Conservation (phyloP, 2,797 vertebrate genomes). For the Vespertilio murinus region DNA sequence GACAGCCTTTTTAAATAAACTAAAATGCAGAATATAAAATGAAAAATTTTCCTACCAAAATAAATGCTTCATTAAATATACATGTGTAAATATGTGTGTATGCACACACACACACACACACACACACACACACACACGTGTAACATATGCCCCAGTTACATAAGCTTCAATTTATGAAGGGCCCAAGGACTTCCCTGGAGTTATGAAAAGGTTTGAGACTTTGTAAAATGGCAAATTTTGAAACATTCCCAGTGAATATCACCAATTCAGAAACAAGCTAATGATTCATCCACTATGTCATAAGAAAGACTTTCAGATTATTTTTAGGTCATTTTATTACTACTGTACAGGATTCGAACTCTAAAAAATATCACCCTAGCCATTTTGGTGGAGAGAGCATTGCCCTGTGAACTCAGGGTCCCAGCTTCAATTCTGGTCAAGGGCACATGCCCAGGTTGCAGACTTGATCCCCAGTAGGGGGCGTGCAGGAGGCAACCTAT, state of each 20-base stretch:
- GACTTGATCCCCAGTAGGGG: too few species aligned
- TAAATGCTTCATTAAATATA: background rate
- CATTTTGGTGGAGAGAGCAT: too few species aligned
- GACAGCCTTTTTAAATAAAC: background rate
- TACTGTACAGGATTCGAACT: slow-evolving; percentile 50
- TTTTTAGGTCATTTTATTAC: slow-evolving; percentile 71
- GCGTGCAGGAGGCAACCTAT: too few species aligned
- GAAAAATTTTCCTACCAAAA: background rate
- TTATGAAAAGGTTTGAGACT: slow-evolving; percentile 46
- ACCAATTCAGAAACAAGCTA: slow-evolving; percentile 61
- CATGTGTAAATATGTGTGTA: background rate
- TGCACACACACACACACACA: rapidly evolving
- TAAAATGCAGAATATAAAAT: slow-evolving; percentile 34
- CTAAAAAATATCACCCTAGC: slow-evolving; percentile 53
- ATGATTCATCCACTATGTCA: slow-evolving; percentile 67
- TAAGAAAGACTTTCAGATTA: slow-evolving; percentile 59
- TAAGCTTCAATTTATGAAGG: slow-evolving; percentile 19
- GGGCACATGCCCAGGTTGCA: too few species aligned
- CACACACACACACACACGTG: background rate
- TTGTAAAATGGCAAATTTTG: slow-evolving; percentile 26
- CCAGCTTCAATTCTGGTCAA: too few species aligned
- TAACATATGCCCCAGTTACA: background rate
- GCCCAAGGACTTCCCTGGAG: slow-evolving; percentile 17
- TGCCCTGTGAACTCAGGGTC: too few species aligned
- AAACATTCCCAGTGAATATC: slow-evolving; percentile 46